phyloP scores from a whole-genome alignment of 2,113 vertebrate species.

The Bambusicola thoracicus region DNA sequence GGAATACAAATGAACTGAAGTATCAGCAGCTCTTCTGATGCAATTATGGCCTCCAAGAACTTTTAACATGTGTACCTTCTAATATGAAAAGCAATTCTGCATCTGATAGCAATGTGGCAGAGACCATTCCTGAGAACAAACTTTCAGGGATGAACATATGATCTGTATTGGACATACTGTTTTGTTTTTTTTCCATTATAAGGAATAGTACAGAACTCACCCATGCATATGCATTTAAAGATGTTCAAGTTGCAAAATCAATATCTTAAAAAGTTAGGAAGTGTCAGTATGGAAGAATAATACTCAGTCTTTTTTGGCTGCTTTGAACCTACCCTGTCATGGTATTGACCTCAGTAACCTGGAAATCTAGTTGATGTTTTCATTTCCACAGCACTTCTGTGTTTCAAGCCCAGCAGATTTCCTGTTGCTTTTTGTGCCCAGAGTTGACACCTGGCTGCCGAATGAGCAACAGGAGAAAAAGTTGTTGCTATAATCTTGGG shows the following conservation, averaged over 20 bases:
- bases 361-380: neutral
- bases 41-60: neutral
- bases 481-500: neutral
- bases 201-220: neutral
- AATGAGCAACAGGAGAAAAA: neutral
- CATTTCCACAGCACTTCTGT: neutral
- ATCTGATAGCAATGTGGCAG: neutral
- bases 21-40: neutral
- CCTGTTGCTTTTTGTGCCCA: neutral
- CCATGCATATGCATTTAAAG: neutral
- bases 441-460: neutral
- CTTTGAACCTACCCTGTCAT: neutral
- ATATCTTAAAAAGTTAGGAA: neutral
- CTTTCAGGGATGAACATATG: neutral
- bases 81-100: neutral
- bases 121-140: neutral
- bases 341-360: neutral
- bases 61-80: neutral
- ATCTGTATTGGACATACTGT: neutral
- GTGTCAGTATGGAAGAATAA: neutral
- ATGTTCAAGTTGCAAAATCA: neutral
- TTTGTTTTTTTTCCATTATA: neutral
- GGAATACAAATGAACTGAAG: neutral
- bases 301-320: neutral
- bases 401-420: neutral